phyloP scores from a whole-genome alignment of 2,888 invertebrate genomes.

The Anaspis maculata region DNA sequence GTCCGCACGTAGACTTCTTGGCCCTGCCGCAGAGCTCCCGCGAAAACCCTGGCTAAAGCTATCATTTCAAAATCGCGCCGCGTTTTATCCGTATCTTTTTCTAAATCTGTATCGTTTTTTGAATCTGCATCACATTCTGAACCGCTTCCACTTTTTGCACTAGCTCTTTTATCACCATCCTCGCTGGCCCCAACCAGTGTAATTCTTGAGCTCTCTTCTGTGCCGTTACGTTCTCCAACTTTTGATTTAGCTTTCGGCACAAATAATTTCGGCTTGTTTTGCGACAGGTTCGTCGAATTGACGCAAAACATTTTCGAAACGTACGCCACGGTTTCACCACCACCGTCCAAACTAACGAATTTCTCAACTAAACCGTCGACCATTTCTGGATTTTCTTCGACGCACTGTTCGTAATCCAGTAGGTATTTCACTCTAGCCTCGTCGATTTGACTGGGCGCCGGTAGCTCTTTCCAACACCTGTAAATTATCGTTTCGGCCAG shows the following conservation, averaged over 20 bases:
- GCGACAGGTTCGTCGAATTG: constrained; percentile 64
- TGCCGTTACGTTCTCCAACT: constrained; percentile 1
- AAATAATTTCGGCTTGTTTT: constrained; percentile 70
- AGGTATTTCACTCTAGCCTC: constrained; percentile 75
- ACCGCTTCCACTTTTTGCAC: too few species aligned
- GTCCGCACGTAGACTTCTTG: constrained; percentile 75
- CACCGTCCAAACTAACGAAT: constrained; percentile 26
- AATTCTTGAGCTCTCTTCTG: constrained; percentile 1
- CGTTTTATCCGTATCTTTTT: too few species aligned
- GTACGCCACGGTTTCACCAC: constrained; percentile 59
- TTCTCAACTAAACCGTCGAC: constrained; percentile 49
- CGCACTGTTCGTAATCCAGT: constrained; percentile 55
- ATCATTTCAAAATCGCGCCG: constrained; percentile 51
- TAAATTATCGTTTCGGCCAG: constrained; percentile 72
- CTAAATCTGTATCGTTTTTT: too few species aligned
- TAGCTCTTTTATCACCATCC: constrained; percentile 14
- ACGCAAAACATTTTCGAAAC: constrained; percentile 87
- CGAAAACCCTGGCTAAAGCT: constrained; percentile 89
- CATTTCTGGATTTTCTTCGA: constrained; percentile 55
- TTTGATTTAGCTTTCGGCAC: constrained; percentile 47
- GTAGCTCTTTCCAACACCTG: constrained; percentile 74
- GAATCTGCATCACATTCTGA: too few species aligned
- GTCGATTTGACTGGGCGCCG: constrained; percentile 67
- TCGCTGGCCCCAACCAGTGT: constrained; percentile 22
- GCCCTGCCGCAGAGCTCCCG: constrained; percentile 72